Conservation (phyloP, 2,888 invertebrate genomes). For the Zeuzera pyrina region DNA sequence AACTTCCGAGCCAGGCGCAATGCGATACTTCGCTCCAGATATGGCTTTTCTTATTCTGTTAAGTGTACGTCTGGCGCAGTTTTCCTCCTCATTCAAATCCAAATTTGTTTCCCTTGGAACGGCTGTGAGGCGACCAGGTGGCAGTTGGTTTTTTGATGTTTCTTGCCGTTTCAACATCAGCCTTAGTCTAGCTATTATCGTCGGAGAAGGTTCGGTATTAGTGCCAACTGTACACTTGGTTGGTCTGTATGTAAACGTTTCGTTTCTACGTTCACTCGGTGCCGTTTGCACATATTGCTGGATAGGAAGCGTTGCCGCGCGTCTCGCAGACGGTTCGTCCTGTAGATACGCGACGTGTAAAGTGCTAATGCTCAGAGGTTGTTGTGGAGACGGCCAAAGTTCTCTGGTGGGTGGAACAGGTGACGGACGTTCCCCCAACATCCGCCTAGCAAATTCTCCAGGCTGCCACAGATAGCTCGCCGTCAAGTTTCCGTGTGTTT, state of each 20-base stretch:
- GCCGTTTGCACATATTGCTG: conserved; percentile 37
- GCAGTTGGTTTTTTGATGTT: conserved; percentile 26
- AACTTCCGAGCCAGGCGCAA: conserved; percentile 38
- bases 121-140: conserved; percentile 41
- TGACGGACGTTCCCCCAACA: conserved; percentile 59
- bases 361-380: conserved; percentile 59
- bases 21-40: conserved; percentile 50
- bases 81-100: conserved; percentile 35
- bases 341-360: conserved; percentile 58
- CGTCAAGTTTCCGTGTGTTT: conserved; percentile 61
- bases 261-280: conserved; percentile 23
- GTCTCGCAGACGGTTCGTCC: conserved; percentile 42
- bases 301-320: conserved; percentile 45
- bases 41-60: conserved; percentile 52
- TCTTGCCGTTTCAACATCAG: conserved; percentile 34
- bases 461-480: conserved; percentile 66
- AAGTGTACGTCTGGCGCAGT: conserved; percentile 38
- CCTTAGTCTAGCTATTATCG: conserved; percentile 35
- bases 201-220: conserved; percentile 55
- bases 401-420: conserved; percentile 61
- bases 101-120: conserved; percentile 43
- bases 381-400: conserved; percentile 48
- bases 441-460: conserved; percentile 58
- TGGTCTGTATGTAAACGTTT: conserved; percentile 28
- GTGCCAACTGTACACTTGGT: conserved; percentile 55